phyloP scores from a whole-genome alignment of 2,888 invertebrate species.

The Palloptera scutellata region DNA sequence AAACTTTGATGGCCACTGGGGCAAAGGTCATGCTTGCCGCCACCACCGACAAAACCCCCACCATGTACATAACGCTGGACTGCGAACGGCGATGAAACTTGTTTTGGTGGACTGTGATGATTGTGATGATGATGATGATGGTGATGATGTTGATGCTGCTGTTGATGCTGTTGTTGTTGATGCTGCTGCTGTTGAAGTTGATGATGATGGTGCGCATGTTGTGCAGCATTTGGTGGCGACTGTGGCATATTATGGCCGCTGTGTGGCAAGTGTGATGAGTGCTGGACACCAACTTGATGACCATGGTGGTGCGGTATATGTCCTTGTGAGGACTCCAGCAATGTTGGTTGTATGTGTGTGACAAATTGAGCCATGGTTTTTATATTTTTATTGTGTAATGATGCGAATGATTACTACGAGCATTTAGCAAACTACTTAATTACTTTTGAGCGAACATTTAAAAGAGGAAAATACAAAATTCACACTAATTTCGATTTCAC shows the following conservation, averaged over 20 bases:
- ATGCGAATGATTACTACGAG: too few species aligned
- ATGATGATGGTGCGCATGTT: constrained; percentile 49
- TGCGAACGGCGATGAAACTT: constrained; percentile 39
- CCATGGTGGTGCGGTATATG: constrained; percentile 68
- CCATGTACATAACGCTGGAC: constrained; percentile 33
- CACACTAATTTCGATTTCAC: too few species aligned
- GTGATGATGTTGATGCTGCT: constrained; percentile 10
- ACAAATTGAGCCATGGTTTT: constrained; percentile 69
- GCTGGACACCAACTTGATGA: constrained; percentile 64
- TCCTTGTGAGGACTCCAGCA: constrained; percentile 68
- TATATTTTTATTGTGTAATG: not conserved
- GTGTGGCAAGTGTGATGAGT: constrained; percentile 63
- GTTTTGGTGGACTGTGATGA: constrained; percentile 42
- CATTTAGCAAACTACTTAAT: too few species aligned
- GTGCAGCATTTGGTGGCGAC: constrained; percentile 58
- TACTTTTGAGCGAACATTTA: too few species aligned
- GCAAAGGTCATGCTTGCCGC: constrained; percentile 56
- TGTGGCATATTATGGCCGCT: constrained; percentile 65
- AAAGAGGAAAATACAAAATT: too few species aligned
- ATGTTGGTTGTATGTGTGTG: constrained; percentile 69
- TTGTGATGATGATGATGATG: constrained; percentile 37
- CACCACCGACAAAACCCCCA: constrained; percentile 12
- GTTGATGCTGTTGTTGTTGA: constrained; percentile 38
- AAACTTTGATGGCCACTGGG: constrained; percentile 58
- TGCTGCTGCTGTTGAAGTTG: constrained; percentile 41